These are phyloP conservation scores for Atlantisia rogersi DNA, from an alignment of 2,113 vertebrate genomes.

Conservation along the genomic window DNA sequence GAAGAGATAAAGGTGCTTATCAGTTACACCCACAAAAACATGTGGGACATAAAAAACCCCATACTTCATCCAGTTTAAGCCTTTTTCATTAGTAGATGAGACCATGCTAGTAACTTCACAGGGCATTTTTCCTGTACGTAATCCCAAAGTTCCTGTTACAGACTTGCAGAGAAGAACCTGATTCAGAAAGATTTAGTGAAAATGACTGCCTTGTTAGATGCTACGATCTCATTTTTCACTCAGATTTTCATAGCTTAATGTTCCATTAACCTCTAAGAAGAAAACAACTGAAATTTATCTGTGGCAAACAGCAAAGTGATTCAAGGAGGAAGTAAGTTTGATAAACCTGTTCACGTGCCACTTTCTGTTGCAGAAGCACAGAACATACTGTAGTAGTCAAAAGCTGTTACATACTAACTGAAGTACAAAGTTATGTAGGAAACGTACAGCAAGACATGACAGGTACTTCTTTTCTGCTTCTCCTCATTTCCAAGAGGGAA, in stretches of 20 bases:
- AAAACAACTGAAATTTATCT: neutral
- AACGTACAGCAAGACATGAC: neutral
- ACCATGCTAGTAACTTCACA: neutral
- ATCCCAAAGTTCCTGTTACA: neutral
- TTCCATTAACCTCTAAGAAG: neutral
- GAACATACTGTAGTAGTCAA: neutral
- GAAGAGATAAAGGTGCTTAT: neutral
- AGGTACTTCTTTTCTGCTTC: neutral
- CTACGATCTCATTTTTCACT: neutral
- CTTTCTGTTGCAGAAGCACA: neutral
- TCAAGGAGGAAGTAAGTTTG: neutral
- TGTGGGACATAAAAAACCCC: fast-evolving
- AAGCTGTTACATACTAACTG: neutral
- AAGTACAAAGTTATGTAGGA: neutral
- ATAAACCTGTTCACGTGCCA: neutral
- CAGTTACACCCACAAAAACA: neutral
- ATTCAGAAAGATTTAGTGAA: neutral
- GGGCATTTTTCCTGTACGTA: neutral
- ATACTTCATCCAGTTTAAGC: neutral
- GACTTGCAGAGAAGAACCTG: neutral
- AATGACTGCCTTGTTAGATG: neutral
- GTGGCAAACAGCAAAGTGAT: neutral
- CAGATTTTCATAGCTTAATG: neutral
- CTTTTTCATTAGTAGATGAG: neutral
- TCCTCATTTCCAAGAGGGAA: neutral